Base-by-base conservation (phyloP, 2,888 invertebrate genomes). In the Dynastes hyllus region DNA sequence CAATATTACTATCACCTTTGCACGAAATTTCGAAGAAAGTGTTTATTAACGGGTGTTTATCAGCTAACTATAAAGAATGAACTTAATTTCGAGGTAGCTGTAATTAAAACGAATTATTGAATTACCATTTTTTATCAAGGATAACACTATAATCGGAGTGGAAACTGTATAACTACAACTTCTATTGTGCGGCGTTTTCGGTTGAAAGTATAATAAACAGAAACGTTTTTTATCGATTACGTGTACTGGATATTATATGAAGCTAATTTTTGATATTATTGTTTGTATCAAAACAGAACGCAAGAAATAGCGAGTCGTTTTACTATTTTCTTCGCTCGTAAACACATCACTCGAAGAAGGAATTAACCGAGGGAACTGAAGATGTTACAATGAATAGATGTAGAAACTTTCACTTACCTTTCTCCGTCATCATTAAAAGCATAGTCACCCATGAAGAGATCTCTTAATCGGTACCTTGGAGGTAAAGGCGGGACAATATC, bases 391-490 rank as follows among this genome's bases (percentile, higher is more conserved):
- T 73, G 58, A 58, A 58, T 73, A 61, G 5, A 58, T 58, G 58
- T 22, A 37, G 45, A 73, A 73, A 73, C 37, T 58, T 73, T 45
- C 55, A 88, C 91, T 91, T 88, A 95, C 95, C 95, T 93, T 91
- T 95, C 94, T 65, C 94, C 94, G 85, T 94, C 94, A 86, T 95
- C 95, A 86, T 93, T 93, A 88, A 94, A 93, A 16, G 93, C 93
- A 87, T 93, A 94, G 88, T 95, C 95, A 66, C 95, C 95, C 84
- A 94, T 90, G 84, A 95, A 92, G 83, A 95, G 91, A 89, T 95
- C 95, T 81, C 95, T 90, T 85, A 95, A 92, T 76, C 95, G 91
- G 90, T 95, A 95, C 82, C 95, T 90, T 65, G 94, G 94, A 40
- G 94, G 93, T 80, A 91, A 86, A 37, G 90, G 89, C 69, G 87